Evolutionary conservation across 2,797 vertebrate genomes (phyloP).

Genomic region (Nothura maculosa): DNA sequence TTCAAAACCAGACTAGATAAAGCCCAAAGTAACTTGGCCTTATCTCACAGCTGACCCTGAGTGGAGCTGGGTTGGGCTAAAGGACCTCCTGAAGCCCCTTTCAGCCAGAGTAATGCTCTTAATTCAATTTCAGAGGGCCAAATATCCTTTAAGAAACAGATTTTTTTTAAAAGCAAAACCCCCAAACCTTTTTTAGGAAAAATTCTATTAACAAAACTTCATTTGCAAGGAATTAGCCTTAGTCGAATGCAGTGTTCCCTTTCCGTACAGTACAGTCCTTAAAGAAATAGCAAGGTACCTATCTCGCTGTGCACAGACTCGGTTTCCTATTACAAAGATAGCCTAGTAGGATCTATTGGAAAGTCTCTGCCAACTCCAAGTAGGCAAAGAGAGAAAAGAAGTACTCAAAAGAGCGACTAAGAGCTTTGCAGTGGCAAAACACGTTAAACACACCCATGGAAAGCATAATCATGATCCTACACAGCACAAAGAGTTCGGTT

Average conservation of each 20-base stretch:
- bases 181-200: background rate
- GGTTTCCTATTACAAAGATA: background rate
- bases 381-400: background rate
- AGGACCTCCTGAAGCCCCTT: background rate
- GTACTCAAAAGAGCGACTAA: background rate
- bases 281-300: background rate
- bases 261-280: background rate
- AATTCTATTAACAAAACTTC: conserved; percentile 16
- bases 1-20: background rate
- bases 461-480: background rate
- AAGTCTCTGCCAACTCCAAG: conserved; percentile 11
- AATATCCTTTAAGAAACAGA: background rate
- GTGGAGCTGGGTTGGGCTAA: background rate
- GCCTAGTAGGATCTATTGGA: background rate
- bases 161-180: background rate
- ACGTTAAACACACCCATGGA: rapidly evolving
- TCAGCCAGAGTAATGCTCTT: background rate
- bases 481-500: background rate
- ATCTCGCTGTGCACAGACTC: rapidly evolving
- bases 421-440: background rate
- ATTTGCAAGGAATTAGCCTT: conserved; percentile 44
- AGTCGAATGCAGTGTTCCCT: background rate
- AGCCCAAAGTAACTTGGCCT: background rate
- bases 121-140: background rate
- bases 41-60: background rate